These are phyloP conservation scores for Harpegnathos saltator DNA, from an alignment of 1,140 invertebrate species.

Conservation along the genomic window DNA sequence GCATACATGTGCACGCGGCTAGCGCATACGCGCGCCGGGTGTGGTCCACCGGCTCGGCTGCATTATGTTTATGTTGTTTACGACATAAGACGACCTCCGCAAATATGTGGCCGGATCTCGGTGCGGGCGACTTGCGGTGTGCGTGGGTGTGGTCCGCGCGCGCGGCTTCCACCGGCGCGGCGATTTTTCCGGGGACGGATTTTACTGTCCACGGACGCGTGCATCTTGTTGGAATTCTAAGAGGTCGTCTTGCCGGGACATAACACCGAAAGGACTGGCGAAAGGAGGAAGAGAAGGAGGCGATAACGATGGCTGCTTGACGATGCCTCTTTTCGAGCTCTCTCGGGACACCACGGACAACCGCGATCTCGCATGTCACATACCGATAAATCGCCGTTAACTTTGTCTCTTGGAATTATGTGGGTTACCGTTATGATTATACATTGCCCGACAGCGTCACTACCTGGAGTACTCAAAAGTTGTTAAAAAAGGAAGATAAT, in stretches of 20 bases:
- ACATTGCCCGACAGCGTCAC: no score
- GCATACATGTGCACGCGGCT: neutral
- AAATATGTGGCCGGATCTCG: conserved; percentile 76
- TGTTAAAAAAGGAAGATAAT: no score
- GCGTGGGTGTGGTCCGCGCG: conserved; percentile 69
- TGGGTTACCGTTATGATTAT: no score
- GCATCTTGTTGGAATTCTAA: conserved; percentile 68
- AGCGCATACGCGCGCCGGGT: conserved; percentile 64
- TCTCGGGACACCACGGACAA: neutral
- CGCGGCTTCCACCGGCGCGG: conserved; percentile 31
- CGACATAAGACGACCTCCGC: conserved; percentile 75
- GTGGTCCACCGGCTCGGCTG: conserved; percentile 69
- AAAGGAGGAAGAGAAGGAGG: neutral
- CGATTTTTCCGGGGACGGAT: conserved; percentile 59
- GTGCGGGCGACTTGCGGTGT: neutral
- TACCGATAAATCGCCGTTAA: conserved; percentile 61
- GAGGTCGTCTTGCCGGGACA: neutral
- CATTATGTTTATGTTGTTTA: conserved; percentile 78
- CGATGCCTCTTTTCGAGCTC: conserved; percentile 2
- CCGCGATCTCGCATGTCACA: neutral
- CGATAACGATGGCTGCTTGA: neutral
- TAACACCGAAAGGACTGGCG: conserved; percentile 26
- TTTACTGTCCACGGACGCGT: conserved; percentile 68
- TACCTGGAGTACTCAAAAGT: no score
- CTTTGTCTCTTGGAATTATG: neutral